Evolutionary conservation across 2,888 invertebrate species (phyloP).

Genomic region (Globia sparganii): DNA sequence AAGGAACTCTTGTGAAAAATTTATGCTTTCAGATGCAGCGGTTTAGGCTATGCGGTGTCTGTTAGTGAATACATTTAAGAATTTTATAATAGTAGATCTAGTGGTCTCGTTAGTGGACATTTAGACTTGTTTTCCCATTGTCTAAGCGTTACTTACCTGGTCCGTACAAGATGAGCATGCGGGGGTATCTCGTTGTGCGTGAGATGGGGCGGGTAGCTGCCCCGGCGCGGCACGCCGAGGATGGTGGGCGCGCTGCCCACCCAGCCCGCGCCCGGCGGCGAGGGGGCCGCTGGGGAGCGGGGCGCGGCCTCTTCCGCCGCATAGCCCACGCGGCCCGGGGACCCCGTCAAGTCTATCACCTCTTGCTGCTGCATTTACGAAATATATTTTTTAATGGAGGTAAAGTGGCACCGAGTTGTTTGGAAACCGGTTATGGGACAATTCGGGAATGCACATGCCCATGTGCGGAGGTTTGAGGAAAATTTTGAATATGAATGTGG

Average conservation of each 20-base stretch:
- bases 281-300: constrained; percentile 18
- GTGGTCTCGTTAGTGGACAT: background rate
- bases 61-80: background rate
- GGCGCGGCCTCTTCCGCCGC: constrained; percentile 42
- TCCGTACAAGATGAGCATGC: constrained; percentile 73
- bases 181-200: constrained; percentile 62
- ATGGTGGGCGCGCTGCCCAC: constrained; percentile 46
- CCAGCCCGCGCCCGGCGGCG: constrained; percentile 36
- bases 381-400: background rate
- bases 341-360: constrained; percentile 84
- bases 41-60: background rate
- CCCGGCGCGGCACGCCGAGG: constrained; percentile 59
- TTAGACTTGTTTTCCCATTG: background rate
- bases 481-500: background rate
- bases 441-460: background rate
- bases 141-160: constrained; percentile 69
- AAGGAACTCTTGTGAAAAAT: background rate
- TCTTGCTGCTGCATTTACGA: constrained; percentile 74
- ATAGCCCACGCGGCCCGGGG: constrained; percentile 67
- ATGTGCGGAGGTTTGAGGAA: background rate
- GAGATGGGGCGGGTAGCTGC: constrained; percentile 51
- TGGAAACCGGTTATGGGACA: background rate
- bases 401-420: background rate
- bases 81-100: background rate
- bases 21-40: background rate